These are phyloP conservation scores for Sinocyclocheilus anshuiensis DNA, from an alignment of 2,113 vertebrate genomes.

Conservation along the genomic window DNA sequence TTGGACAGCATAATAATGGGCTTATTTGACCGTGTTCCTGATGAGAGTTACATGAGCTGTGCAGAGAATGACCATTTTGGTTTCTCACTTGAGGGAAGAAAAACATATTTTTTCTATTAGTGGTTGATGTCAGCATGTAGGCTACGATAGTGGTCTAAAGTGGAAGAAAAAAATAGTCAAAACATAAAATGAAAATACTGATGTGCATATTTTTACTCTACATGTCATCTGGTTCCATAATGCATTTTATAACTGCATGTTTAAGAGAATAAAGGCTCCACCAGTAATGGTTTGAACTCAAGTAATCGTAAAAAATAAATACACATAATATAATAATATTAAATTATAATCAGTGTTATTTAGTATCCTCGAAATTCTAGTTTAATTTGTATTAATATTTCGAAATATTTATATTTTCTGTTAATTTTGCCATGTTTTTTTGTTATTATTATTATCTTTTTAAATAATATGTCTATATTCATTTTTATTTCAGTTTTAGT, in stretches of 20 bases:
- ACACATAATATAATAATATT: no score
- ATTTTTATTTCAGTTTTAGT: no score
- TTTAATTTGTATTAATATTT: no score
- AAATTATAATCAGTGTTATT: no score
- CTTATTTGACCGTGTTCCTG: slow-evolving; percentile 32
- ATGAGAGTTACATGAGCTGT: slow-evolving; percentile 17
- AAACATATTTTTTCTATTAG: slow-evolving; percentile 39
- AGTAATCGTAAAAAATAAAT: not conserved
- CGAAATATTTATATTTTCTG: no score
- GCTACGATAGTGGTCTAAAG: not conserved
- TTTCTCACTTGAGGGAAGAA: slow-evolving; percentile 23
- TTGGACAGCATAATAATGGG: slow-evolving; percentile 19
- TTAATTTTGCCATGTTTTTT: no score
- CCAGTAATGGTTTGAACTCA: not conserved
- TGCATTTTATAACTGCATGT: not conserved
- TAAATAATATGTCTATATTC: no score
- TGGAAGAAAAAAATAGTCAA: not conserved
- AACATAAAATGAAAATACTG: slow-evolving; percentile 17
- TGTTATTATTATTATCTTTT: no score
- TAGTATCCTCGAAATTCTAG: no score
- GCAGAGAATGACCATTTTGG: slow-evolving; percentile 1
- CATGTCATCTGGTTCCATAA: slow-evolving; percentile 31
- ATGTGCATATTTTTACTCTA: not conserved
- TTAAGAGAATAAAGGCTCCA: no score
- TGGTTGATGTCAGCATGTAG: slow-evolving; percentile 13